Evolutionary conservation across 1,140 invertebrate genomes (phyloP).

Genomic region (Araneus ventricosus): DNA sequence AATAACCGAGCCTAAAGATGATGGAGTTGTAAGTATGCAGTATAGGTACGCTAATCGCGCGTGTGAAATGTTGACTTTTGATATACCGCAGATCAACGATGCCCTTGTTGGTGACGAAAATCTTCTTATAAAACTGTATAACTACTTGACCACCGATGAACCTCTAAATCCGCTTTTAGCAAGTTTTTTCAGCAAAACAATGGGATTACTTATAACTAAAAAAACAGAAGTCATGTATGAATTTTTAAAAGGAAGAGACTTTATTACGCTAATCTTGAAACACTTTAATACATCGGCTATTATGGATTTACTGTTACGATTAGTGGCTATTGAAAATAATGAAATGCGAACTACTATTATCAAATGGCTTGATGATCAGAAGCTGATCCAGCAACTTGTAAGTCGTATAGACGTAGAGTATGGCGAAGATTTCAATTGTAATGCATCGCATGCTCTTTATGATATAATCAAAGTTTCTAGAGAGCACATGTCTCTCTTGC

Average conservation of each 20-base stretch:
- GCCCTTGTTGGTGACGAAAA: constrained; percentile 88
- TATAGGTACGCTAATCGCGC: constrained; percentile 93
- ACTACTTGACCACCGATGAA: constrained; percentile 90
- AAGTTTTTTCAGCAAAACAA: constrained; percentile 96
- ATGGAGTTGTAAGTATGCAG: constrained; percentile 87
- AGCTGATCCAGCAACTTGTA: constrained; percentile 90
- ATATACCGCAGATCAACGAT: constrained; percentile 92
- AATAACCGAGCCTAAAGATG: constrained; percentile 89
- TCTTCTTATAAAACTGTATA: constrained; percentile 90
- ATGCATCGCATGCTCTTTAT: constrained; percentile 90
- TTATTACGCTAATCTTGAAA: constrained; percentile 90
- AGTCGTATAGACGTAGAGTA: constrained; percentile 87
- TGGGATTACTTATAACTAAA: constrained; percentile 90
- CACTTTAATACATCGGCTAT: constrained; percentile 97
- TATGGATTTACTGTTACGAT: constrained; percentile 94
- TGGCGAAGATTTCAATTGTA: constrained; percentile 86
- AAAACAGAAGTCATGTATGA: constrained; percentile 86
- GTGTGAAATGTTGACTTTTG: constrained; percentile 94
- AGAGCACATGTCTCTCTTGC: constrained; percentile 82
- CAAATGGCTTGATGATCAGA: constrained; percentile 94
- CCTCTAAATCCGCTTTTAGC: constrained; percentile 95
- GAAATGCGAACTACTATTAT: constrained; percentile 90
- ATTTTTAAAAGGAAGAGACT: constrained; percentile 92
- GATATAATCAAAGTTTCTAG: constrained; percentile 88
- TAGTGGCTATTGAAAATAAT: constrained; percentile 90